Percentiles rank a stretch among this genome's conserved stretches.
Evolutionary conservation across 2,113 vertebrate genomes (phyloP).

Genomic region (Gila orcuttii): DNA sequence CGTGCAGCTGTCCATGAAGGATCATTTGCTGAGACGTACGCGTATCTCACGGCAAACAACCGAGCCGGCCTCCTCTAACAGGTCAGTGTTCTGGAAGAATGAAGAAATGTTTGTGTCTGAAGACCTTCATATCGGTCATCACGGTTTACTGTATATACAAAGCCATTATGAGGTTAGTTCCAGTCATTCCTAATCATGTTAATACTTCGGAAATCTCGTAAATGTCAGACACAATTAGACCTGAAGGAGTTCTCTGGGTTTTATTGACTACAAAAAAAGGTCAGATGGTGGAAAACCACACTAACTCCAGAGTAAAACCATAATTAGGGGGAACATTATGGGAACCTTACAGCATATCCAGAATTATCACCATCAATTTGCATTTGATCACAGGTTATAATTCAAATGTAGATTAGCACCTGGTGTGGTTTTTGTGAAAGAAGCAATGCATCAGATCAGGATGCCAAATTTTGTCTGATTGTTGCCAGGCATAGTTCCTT

Average conservation of each 20-base stretch:
- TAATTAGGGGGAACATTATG: background rate
- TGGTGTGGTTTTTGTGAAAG: conserved; percentile 37
- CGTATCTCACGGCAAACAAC: conserved; percentile 85
- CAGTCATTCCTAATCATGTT: conserved; percentile 47
- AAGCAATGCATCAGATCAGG: conserved; percentile 17
- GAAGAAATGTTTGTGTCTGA: conserved; percentile 16
- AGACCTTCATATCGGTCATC: conserved; percentile 27
- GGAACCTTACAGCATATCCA: background rate
- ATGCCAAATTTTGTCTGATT: conserved; percentile 37
- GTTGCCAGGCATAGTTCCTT: conserved; percentile 83
- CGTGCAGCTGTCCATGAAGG: conserved; percentile 87
- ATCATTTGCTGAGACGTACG: conserved; percentile 81
- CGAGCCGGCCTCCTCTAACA: conserved; percentile 83
- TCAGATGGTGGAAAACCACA: conserved; percentile 18
- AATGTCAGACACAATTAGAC: conserved; percentile 39
- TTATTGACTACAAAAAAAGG: conserved; percentile 26
- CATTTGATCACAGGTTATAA: conserved; percentile 1
- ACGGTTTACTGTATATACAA: conserved; percentile 16
- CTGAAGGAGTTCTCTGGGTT: conserved; percentile 24
- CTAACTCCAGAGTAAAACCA: background rate
- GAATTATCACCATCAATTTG: background rate
- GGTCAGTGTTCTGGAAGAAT: conserved; percentile 69
- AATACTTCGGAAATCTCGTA: conserved; percentile 32
- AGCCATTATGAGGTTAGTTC: conserved; percentile 28
- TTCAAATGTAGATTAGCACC: conserved; percentile 39